Evolutionary conservation across 1,140 invertebrate genomes (phyloP).

Genomic region (Eriocheir sinensis): DNA sequence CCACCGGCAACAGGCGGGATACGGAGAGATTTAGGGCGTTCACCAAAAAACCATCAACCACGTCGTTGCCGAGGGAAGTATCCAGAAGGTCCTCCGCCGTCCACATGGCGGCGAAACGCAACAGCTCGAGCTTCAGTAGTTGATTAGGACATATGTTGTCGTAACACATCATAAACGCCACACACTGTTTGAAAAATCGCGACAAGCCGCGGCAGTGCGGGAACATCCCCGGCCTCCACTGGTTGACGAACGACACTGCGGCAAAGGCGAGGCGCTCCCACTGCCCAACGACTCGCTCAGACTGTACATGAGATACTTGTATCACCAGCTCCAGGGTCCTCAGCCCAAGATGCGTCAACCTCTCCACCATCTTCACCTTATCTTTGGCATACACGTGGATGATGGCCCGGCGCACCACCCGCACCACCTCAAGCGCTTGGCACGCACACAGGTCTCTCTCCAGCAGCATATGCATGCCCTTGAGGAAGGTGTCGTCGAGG

Average conservation of each 20-base stretch:
- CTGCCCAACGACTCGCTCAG: too few species aligned
- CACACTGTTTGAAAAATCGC: background rate
- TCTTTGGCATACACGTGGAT: too few species aligned
- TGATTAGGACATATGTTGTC: background rate
- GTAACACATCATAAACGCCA: background rate
- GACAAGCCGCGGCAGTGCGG: background rate
- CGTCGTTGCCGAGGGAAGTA: background rate
- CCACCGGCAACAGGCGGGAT: background rate
- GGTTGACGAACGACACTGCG: background rate
- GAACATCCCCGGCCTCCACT: background rate
- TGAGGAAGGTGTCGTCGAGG: too few species aligned
- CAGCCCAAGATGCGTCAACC: background rate
- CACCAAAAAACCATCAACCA: background rate
- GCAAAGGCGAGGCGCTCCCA: background rate
- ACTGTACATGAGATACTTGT: too few species aligned
- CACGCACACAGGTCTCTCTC: too few species aligned
- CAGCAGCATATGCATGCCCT: too few species aligned
- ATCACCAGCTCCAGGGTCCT: background rate
- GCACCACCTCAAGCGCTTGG: too few species aligned
- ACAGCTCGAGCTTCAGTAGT: background rate
- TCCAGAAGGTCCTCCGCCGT: background rate
- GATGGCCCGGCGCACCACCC: too few species aligned
- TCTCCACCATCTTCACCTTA: too few species aligned
- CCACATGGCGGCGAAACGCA: background rate
- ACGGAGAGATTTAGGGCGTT: background rate